Percentiles rank a stretch among this genome's conserved stretches.
Conservation (phyloP, 1,140 invertebrate genomes). For the Cheumatopsyche charites region DNA sequence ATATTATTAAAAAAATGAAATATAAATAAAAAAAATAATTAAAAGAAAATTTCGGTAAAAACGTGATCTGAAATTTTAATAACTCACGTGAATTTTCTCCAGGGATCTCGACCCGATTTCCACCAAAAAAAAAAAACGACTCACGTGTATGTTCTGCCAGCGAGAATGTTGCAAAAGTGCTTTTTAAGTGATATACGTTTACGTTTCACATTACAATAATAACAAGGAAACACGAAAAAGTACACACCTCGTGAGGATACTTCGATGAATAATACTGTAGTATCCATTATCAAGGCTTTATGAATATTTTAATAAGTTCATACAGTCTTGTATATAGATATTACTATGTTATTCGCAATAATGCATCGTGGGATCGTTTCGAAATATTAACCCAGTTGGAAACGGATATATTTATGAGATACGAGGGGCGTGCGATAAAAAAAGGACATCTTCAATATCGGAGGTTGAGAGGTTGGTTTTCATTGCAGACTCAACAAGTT, state of each 20-base stretch:
- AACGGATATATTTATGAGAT: slow-evolving; percentile 6
- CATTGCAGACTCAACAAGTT: slow-evolving; percentile 44
- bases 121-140: no score
- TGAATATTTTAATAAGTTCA: slow-evolving; percentile 47
- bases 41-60: no score
- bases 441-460: slow-evolving; percentile 10
- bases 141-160: no score
- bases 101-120: no score
- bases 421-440: not conserved
- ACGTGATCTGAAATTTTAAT: no score
- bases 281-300: slow-evolving; percentile 49
- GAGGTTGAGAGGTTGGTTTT: slow-evolving; percentile 29
- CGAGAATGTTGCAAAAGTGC: no score
- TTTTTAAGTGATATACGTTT: not conserved
- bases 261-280: slow-evolving; percentile 42
- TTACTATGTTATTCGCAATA: slow-evolving; percentile 44
- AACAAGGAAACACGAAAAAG: not conserved
- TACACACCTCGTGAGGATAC: slow-evolving; percentile 1
- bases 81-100: no score
- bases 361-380: slow-evolving; percentile 10
- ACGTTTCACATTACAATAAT: slow-evolving; percentile 4
- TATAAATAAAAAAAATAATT: no score
- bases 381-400: not conserved
- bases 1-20: no score
- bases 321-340: slow-evolving; percentile 50